A percentile compares a stretch with the other conserved stretches of the same genome.
Evolutionary conservation across 2,888 invertebrate genomes (phyloP).

Genomic region (Oligia strigilis): DNA sequence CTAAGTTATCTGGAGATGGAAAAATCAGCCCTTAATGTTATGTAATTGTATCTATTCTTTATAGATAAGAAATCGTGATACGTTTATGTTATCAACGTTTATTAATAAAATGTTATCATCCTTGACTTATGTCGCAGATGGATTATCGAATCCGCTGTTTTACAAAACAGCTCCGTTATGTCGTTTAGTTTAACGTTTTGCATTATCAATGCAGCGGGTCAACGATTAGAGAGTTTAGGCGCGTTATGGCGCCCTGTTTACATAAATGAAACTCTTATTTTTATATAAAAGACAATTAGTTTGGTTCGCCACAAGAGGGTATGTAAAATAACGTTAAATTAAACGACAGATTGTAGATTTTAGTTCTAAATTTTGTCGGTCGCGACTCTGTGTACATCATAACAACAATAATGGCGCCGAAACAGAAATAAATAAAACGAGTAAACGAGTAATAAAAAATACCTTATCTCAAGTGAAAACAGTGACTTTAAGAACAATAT

Average conservation of each 20-base stretch:
- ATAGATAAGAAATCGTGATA: not conserved
- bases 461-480: too few relatives aligned
- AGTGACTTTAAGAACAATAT: not conserved
- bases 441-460: too few relatives aligned
- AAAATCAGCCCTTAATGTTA: not conserved
- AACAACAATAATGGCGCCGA: not conserved
- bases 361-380: not conserved
- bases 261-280: too few relatives aligned
- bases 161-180: not conserved
- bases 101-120: not conserved
- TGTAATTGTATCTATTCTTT: not conserved
- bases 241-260: too few relatives aligned
- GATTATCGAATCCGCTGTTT: not conserved
- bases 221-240: too few relatives aligned
- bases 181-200: not conserved
- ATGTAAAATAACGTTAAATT: not conserved
- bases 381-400: not conserved
- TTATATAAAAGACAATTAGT: too few relatives aligned
- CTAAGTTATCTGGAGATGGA: too few relatives aligned
- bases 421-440: not conserved
- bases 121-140: not conserved
- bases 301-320: not conserved
- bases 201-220: too few relatives aligned
- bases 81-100: slow-evolving; percentile 5
- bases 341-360: not conserved